Percentiles rank a stretch among this genome's conserved stretches.
phyloP scores from a whole-genome alignment of 1,140 invertebrate species.

The Cecropterus lyciades region DNA sequence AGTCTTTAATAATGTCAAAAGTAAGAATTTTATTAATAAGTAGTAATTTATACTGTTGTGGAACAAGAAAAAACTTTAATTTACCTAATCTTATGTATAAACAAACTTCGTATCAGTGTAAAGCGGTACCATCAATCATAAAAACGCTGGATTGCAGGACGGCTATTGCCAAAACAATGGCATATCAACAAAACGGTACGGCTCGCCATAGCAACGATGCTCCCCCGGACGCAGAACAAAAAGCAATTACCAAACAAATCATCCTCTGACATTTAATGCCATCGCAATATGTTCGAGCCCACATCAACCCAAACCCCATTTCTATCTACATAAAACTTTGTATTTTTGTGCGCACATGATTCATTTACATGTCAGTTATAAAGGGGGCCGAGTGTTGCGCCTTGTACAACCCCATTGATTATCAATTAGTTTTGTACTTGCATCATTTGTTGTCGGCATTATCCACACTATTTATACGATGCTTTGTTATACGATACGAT shows the following conservation, averaged over 20 bases:
- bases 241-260: slow-evolving; percentile 83
- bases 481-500: slow-evolving; percentile 71
- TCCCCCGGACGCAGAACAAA: slow-evolving; percentile 65
- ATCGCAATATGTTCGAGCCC: slow-evolving; percentile 80
- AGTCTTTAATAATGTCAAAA: background rate
- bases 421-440: slow-evolving; percentile 81
- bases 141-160: slow-evolving; percentile 39
- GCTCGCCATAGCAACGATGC: slow-evolving; percentile 65
- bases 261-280: slow-evolving; percentile 81
- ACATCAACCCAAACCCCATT: slow-evolving; percentile 66
- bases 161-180: slow-evolving; percentile 59
- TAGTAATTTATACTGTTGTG: background rate
- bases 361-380: slow-evolving; percentile 74
- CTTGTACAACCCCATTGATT: slow-evolving; percentile 77
- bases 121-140: slow-evolving; percentile 45
- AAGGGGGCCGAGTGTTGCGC: slow-evolving; percentile 61
- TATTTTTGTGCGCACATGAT: slow-evolving; percentile 61
- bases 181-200: slow-evolving; percentile 72
- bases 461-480: slow-evolving; percentile 79
- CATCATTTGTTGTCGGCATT: slow-evolving; percentile 77
- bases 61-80: background rate
- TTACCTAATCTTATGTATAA: background rate
- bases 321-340: slow-evolving; percentile 54
- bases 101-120: background rate
- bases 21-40: background rate